A percentile compares a stretch with the other conserved stretches of the same genome.
phyloP scores from a whole-genome alignment of 2,888 invertebrate genomes.

The Eubasilissa splendida region DNA sequence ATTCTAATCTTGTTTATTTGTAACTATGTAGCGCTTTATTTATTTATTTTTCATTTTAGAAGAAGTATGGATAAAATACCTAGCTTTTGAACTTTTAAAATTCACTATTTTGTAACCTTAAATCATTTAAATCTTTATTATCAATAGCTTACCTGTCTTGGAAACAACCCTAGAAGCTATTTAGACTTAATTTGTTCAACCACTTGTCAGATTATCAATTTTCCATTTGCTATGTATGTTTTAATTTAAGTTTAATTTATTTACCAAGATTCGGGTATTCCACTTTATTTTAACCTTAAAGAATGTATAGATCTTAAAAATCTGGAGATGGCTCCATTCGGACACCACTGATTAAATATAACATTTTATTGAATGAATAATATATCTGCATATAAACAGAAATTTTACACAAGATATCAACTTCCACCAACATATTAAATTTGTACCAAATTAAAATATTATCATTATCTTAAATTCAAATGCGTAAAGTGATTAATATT shows the following conservation, averaged over 20 bases:
- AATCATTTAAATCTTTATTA: neutral
- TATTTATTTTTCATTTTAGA: neutral
- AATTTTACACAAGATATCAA: neutral
- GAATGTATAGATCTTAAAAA: neutral
- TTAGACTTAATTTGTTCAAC: neutral
- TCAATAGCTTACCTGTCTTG: neutral
- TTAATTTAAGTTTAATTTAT: constrained; percentile 1
- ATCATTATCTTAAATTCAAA: no score
- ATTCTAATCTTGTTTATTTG: no score
- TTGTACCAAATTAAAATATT: neutral
- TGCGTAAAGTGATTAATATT: no score
- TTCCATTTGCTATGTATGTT: neutral
- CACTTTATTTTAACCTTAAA: neutral
- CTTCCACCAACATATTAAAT: neutral
- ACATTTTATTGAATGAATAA: neutral
- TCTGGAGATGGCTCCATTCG: neutral
- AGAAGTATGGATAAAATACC: neutral
- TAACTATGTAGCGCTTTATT: no score
- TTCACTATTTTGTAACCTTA: neutral
- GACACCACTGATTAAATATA: neutral
- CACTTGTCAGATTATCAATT: neutral
- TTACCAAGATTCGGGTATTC: neutral
- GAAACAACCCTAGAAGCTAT: neutral
- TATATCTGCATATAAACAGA: neutral
- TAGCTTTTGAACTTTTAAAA: neutral